Percentiles rank a stretch among this genome's conserved stretches.
Conservation (phyloP, 2,888 invertebrate species). For the Bugulina stolonifera region DNA sequence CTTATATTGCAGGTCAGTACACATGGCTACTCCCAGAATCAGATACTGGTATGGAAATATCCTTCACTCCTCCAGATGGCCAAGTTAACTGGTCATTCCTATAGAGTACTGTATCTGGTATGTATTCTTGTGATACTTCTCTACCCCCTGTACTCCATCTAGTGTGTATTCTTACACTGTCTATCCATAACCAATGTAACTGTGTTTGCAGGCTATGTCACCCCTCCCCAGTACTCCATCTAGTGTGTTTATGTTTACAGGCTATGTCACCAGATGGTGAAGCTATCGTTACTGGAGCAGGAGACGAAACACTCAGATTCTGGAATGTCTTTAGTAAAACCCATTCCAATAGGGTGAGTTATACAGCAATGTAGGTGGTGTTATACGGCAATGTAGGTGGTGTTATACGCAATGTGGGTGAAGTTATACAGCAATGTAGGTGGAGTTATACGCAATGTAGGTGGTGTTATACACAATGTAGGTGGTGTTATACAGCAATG, state of each 20-base stretch:
- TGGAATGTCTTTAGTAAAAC: constrained; percentile 99
- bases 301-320: constrained; percentile 93
- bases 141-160: neutral
- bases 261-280: constrained; percentile 97
- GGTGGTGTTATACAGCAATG: too few species aligned
- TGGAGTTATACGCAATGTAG: too few species aligned
- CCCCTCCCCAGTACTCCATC: neutral
- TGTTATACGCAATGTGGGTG: too few species aligned
- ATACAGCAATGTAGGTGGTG: too few species aligned
- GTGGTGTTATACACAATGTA: too few species aligned
- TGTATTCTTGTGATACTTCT: constrained; percentile 31
- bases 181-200: neutral
- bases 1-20: constrained; percentile 65
- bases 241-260: constrained; percentile 31
- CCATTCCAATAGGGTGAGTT: constrained; percentile 60
- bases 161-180: neutral
- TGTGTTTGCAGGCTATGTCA: neutral
- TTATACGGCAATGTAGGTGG: too few species aligned
- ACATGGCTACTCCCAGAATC: constrained; percentile 97
- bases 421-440: too few species aligned
- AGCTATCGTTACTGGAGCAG: constrained; percentile 96
- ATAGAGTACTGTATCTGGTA: constrained; percentile 81
- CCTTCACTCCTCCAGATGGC: constrained; percentile 94
- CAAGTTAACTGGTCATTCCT: constrained; percentile 92
- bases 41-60: constrained; percentile 98